phyloP scores from a whole-genome alignment of 1,140 invertebrate species.

The Planococcus citri region DNA sequence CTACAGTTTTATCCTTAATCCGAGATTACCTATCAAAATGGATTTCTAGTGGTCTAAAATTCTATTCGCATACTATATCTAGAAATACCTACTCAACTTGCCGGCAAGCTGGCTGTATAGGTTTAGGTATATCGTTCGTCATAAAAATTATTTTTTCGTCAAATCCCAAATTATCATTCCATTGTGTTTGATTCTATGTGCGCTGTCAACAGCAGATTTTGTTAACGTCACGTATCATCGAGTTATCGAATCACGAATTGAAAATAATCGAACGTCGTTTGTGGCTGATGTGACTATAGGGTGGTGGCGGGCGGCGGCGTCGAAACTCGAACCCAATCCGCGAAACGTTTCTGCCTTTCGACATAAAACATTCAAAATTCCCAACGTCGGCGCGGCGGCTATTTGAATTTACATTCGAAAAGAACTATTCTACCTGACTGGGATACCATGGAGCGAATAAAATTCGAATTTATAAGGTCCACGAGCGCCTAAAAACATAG shows the following conservation, averaged over 20 bases:
- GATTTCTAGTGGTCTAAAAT: too few relatives aligned
- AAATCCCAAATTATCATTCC: not conserved
- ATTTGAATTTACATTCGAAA: not conserved
- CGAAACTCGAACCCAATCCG: not conserved
- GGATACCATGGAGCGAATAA: not conserved
- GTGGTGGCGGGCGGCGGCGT: too few relatives aligned
- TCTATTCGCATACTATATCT: too few relatives aligned
- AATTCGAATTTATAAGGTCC: not conserved
- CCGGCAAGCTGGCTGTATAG: too few relatives aligned
- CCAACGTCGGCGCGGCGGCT: not conserved
- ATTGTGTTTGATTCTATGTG: not conserved
- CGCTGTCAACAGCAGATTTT: not conserved
- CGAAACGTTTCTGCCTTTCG: not conserved
- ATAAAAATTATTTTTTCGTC: not conserved
- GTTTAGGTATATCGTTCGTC: too few relatives aligned
- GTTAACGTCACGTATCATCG: not conserved
- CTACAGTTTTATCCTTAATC: too few relatives aligned
- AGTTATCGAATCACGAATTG: slow-evolving; percentile 1
- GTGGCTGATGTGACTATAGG: too few relatives aligned
- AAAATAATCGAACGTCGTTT: not conserved
- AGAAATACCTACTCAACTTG: too few relatives aligned
- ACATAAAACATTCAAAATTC: not conserved
- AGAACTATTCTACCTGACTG: not conserved
- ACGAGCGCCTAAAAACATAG: not conserved
- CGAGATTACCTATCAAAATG: too few relatives aligned